Evolutionary conservation across 2,797 vertebrate genomes (phyloP).

Genomic region (Cossypha polioptera): DNA sequence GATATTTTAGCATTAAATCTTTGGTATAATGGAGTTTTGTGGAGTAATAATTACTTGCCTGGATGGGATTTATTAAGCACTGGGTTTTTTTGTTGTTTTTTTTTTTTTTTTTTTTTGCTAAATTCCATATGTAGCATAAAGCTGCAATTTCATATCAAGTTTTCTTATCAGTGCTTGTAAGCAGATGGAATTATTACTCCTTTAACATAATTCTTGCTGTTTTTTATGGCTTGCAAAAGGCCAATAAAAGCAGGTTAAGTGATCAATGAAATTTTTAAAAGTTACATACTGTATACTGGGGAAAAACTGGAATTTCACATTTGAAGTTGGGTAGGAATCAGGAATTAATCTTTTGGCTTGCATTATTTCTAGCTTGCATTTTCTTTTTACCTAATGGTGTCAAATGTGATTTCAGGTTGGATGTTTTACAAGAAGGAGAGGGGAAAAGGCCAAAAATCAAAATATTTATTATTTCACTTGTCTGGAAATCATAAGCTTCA

Average conservation of each 20-base stretch:
- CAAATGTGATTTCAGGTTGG: not conserved
- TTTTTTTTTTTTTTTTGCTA: not conserved
- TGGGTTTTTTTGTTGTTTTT: accelerated
- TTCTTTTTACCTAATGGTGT: not conserved
- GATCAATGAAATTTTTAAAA: not conserved
- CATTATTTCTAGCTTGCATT: not conserved
- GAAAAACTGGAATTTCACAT: not conserved
- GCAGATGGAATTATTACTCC: not conserved
- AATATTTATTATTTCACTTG: not conserved
- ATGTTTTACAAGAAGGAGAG: not conserved
- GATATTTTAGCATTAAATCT: not conserved
- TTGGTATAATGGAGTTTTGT: not conserved
- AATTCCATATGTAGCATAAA: not conserved
- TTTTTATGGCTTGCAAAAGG: not conserved
- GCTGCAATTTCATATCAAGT: not conserved
- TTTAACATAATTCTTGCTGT: not conserved
- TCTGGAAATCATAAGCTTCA: not conserved
- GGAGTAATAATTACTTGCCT: not conserved
- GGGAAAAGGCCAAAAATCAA: not conserved
- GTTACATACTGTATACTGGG: not conserved
- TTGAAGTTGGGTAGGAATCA: not conserved
- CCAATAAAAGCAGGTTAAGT: not conserved
- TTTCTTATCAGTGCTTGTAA: not conserved
- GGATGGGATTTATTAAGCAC: not conserved
- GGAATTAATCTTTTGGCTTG: not conserved